Percentiles rank a stretch among this genome's conserved stretches.
These are phyloP conservation scores for Chionodraco myersi DNA, from an alignment of 2,113 vertebrate genomes.

Conservation along the genomic window DNA sequence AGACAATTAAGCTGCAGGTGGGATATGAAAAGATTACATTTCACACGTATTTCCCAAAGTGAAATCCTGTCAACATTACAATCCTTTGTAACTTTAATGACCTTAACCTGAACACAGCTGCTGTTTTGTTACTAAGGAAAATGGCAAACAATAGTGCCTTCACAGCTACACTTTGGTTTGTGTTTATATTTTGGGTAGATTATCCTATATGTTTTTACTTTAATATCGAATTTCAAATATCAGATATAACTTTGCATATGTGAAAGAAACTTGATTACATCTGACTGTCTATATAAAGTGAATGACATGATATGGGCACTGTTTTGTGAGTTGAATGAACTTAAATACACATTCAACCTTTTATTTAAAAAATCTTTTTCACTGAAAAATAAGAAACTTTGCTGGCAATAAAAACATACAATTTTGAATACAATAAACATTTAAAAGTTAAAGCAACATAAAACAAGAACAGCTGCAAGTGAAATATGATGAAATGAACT, in stretches of 20 bases:
- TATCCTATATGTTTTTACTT: not conserved
- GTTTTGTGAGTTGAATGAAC: not conserved
- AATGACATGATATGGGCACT: not conserved
- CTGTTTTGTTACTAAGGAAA: not conserved
- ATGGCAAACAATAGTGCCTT: not conserved
- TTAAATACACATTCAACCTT: not conserved
- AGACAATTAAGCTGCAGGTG: not conserved
- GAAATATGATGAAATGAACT: too few species aligned
- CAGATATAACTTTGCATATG: not conserved
- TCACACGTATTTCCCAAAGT: not conserved
- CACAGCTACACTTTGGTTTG: not conserved
- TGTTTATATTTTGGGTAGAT: not conserved
- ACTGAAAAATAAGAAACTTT: too few species aligned
- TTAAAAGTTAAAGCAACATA: too few species aligned
- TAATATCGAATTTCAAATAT: not conserved
- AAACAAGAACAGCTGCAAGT: too few species aligned
- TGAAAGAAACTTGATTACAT: not conserved
- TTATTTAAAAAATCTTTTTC: too few species aligned
- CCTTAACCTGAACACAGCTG: not conserved
- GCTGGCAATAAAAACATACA: too few species aligned
- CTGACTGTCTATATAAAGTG: not conserved
- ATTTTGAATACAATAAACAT: too few species aligned
- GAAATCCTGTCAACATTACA: not conserved
- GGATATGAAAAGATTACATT: conserved; percentile 1
- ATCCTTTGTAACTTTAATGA: not conserved